Conservation (phyloP, 2,113 vertebrate genomes). For the Lampris megalopsis region DNA sequence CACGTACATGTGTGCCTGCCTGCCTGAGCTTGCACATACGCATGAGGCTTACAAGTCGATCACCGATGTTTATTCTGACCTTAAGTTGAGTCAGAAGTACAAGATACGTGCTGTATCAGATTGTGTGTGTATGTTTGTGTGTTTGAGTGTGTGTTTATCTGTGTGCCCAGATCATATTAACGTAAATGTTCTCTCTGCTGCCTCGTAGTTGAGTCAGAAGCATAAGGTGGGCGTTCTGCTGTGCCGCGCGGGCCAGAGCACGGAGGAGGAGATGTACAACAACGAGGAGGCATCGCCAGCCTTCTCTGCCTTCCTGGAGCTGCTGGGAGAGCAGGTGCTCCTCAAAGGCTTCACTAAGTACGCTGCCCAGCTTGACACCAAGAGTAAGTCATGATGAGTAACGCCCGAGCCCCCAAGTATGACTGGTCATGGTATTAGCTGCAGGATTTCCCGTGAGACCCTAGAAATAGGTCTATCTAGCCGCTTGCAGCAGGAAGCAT, state of each 20-base stretch:
- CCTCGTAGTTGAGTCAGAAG: conserved; percentile 88
- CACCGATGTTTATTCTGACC: conserved; percentile 6
- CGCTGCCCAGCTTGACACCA: conserved; percentile 93
- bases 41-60: conserved; percentile 8
- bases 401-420: not conserved
- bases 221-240: conserved; percentile 96
- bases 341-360: conserved; percentile 91
- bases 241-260: conserved; percentile 93
- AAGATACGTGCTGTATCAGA: not conserved
- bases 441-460: not conserved
- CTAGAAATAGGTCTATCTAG: not conserved
- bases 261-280: conserved; percentile 99
- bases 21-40: not conserved
- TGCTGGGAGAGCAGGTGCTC: conserved; percentile 91
- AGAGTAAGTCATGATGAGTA: conserved; percentile 84
- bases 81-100: conserved; percentile 16
- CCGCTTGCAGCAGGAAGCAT: not conserved
- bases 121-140: conserved; percentile 10
- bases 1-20: no score
- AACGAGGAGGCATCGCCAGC: conserved; percentile 90
- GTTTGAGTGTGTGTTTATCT: not conserved
- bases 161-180: conserved; percentile 5
- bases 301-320: conserved; percentile 89
- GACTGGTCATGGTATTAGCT: not conserved
- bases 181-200: conserved; percentile 8